Evolutionary conservation across 2,113 vertebrate genomes (phyloP).

Genomic region (Tretioscincus oriximinensis): DNA sequence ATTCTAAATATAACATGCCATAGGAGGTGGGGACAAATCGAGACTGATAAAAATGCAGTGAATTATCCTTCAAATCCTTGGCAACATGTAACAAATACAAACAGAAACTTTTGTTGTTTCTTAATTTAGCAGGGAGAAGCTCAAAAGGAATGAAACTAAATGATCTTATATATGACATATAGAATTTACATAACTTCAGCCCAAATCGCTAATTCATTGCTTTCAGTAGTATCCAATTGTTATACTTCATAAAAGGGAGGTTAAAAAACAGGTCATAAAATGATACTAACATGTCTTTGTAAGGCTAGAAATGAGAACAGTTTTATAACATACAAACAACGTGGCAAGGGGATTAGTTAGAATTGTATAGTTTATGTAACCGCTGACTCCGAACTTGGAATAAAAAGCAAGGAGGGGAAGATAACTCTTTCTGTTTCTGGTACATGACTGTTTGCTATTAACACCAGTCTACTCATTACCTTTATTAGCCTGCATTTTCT

Average conservation of each 20-base stretch:
- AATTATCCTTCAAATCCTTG: slow-evolving; percentile 57
- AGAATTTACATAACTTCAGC: slow-evolving; percentile 21
- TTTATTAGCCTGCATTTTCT: background rate
- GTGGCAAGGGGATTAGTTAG: background rate
- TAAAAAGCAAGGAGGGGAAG: background rate
- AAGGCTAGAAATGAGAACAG: too few relatives aligned
- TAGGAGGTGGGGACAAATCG: slow-evolving; percentile 10
- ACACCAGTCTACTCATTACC: background rate
- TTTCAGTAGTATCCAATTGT: slow-evolving; percentile 50
- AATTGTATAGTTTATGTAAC: background rate
- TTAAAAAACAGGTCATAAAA: background rate
- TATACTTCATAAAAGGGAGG: slow-evolving; percentile 33
- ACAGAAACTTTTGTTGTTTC: slow-evolving; percentile 24
- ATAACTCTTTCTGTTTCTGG: background rate
- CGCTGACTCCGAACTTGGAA: background rate
- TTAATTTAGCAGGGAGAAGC: slow-evolving; percentile 51
- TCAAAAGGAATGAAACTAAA: slow-evolving; percentile 23
- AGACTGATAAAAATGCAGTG: slow-evolving; percentile 42
- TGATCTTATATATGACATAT: slow-evolving; percentile 46
- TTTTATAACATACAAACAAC: background rate
- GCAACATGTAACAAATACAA: slow-evolving; percentile 48
- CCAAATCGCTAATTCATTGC: slow-evolving; percentile 47
- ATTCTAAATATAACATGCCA: slow-evolving; percentile 41
- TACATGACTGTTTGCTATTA: background rate
- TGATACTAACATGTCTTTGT: background rate